Evolutionary conservation across 2,113 vertebrate species (phyloP).

Genomic region (Ginglymostoma cirratum): DNA sequence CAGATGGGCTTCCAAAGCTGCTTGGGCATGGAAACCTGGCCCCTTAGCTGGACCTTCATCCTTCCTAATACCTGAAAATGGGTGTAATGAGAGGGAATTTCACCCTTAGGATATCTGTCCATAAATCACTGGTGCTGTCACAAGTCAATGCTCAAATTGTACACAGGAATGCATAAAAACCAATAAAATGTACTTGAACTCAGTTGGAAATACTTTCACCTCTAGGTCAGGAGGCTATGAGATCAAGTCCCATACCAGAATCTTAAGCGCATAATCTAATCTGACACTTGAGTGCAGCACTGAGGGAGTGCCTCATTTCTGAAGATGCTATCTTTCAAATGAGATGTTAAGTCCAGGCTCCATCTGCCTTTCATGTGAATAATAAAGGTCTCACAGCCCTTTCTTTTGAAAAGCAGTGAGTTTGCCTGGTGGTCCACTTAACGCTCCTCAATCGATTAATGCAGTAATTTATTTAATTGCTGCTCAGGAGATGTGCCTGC

Average conservation of each 20-base stretch:
- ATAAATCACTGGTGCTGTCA: neutral
- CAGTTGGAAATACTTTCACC: slow-evolving; percentile 8
- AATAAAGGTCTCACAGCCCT: neutral
- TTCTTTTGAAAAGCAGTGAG: neutral
- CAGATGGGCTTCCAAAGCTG: neutral
- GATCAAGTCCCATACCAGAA: neutral
- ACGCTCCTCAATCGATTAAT: neutral
- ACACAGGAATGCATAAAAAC: neutral
- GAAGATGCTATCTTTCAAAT: neutral
- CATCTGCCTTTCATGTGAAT: slow-evolving; percentile 18
- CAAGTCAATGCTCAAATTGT: neutral
- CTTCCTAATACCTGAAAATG: neutral
- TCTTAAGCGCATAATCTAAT: neutral
- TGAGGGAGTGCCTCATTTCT: neutral
- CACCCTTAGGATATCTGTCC: neutral
- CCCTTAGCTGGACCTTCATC: neutral
- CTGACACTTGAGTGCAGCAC: neutral
- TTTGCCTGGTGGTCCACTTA: neutral
- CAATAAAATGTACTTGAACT: neutral
- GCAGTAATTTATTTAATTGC: slow-evolving; percentile 8
- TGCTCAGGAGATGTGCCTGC: neutral
- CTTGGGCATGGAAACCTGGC: neutral
- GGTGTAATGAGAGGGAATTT: neutral
- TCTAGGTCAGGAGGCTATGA: neutral
- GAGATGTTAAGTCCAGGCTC: neutral